Conservation (phyloP, 1,140 invertebrate genomes). For the Chlorops oryzae region DNA sequence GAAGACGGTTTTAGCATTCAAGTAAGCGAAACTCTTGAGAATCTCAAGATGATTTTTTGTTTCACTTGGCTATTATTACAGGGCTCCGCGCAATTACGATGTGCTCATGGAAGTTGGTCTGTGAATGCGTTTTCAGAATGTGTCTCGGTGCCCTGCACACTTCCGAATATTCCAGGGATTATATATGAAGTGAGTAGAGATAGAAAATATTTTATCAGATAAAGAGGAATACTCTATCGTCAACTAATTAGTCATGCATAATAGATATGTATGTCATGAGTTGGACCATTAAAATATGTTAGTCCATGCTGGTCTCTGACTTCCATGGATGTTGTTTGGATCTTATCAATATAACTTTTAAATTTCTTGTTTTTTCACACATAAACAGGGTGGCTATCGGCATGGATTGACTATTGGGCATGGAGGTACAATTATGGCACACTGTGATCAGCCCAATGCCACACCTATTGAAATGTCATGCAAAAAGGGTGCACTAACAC, state of each 20-base stretch:
- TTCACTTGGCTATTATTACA: constrained; percentile 13
- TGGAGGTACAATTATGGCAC: constrained; percentile 62
- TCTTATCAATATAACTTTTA: too few species aligned
- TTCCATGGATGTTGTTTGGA: too few species aligned
- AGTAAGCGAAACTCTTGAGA: constrained; percentile 14
- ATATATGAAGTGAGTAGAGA: constrained; percentile 65
- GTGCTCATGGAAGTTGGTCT: constrained; percentile 74
- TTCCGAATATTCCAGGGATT: constrained; percentile 65
- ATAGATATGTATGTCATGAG: too few species aligned
- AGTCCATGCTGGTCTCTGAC: too few species aligned
- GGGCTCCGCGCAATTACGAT: constrained; percentile 64
- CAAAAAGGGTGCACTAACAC: constrained; percentile 60
- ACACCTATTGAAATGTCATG: constrained; percentile 54
- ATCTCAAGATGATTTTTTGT: neutral
- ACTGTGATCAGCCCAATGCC: constrained; percentile 55
- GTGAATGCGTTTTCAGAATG: constrained; percentile 68
- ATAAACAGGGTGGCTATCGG: constrained; percentile 60
- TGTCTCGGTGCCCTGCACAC: constrained; percentile 66
- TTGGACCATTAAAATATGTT: too few species aligned
- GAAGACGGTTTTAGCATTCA: constrained; percentile 44
- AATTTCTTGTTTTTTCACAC: neutral
- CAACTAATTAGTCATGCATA: too few species aligned
- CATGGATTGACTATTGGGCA: constrained; percentile 71
- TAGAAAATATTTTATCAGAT: too few species aligned
- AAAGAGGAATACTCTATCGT: too few species aligned